These are phyloP conservation scores for Blastobasis lacticolella DNA, from an alignment of 2,888 invertebrate species.

Conservation along the genomic window DNA sequence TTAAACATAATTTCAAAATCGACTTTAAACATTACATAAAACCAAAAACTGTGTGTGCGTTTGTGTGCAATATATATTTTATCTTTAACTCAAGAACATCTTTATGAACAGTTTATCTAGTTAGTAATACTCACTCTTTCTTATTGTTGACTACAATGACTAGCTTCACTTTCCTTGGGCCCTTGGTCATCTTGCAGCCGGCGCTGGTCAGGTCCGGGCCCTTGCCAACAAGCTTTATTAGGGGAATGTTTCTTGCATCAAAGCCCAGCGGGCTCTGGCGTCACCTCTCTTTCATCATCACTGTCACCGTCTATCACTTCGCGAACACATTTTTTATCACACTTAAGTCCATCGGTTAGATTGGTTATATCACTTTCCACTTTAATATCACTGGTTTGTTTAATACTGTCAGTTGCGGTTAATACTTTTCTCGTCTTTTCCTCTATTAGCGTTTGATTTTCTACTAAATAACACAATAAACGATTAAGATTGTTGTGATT, in stretches of 20 bases:
- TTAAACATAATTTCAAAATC: too few relatives aligned
- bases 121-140: conserved; percentile 64
- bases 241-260: conserved; percentile 62
- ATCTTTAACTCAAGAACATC: too few relatives aligned
- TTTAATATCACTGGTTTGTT: conserved; percentile 24
- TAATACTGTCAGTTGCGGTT: conserved; percentile 20
- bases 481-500: conserved; percentile 31
- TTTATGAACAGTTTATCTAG: neutral
- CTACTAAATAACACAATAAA: conserved; percentile 26
- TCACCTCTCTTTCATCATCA: conserved; percentile 61
- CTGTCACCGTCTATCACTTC: conserved; percentile 34
- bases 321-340: conserved; percentile 15
- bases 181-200: conserved; percentile 74
- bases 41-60: too few relatives aligned
- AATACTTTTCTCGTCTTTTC: conserved; percentile 14
- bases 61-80: too few relatives aligned
- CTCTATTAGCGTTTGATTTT: conserved; percentile 9
- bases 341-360: conserved; percentile 42
- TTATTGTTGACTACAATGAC: conserved; percentile 76
- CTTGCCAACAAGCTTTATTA: conserved; percentile 67
- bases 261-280: conserved; percentile 43
- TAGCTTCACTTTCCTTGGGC: conserved; percentile 74
- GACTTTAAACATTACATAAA: too few relatives aligned
- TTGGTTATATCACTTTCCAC: conserved; percentile 23
- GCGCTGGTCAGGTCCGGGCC: conserved; percentile 62